Base-by-base conservation (phyloP, 2,888 invertebrate species). In the Antheraea assamensis region DNA sequence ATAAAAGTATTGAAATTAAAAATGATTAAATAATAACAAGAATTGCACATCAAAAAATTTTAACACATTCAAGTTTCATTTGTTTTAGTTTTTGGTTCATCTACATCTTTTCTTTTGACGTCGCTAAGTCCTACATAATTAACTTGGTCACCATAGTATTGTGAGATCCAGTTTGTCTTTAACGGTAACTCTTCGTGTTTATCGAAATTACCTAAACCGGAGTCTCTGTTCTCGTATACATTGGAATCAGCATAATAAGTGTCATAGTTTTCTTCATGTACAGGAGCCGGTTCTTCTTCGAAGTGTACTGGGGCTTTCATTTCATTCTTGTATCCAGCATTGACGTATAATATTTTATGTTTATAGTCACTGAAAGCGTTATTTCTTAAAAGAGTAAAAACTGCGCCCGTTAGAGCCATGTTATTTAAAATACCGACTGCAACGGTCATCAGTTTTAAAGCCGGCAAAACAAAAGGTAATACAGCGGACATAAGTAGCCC, bases 381-480 rank as follows among this genome's bases (percentile, higher is more conserved):
- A 79, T 95, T 95, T 76, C 96, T 90, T 3, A 96, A 86, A 8
- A 96, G 82, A 5, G 95, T 93, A 80, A 96, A 95, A 27, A 96
- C 85, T 0, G 96, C 96, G 0, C 96, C 95, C 42, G 95, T 91
- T 61, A 97, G 93, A 0, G 96, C 96, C 92, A 96, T 96, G 79
- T 96, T 96, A 85, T 97, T 97, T 71, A 97, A 88, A 86, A 96
- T 92, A 0, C 95, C 95, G 0, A 95, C 95, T 71, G 95, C 92
- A 49, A 96, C 88, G 0, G 96, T 96, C 85, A 96, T 95, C 95
- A 97, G 95, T 84, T 96, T 96, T 24, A 97, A 83, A 0, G 96
- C 96, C 0, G 97, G 97, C 81, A 97, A 85, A 27, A 96, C 86
- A 86, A 97, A 97, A 0, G 97, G 97, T 82, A 97, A 86, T 71